Evolutionary conservation across 2,113 vertebrate species (phyloP).

Genomic region (Tringa solitaria): DNA sequence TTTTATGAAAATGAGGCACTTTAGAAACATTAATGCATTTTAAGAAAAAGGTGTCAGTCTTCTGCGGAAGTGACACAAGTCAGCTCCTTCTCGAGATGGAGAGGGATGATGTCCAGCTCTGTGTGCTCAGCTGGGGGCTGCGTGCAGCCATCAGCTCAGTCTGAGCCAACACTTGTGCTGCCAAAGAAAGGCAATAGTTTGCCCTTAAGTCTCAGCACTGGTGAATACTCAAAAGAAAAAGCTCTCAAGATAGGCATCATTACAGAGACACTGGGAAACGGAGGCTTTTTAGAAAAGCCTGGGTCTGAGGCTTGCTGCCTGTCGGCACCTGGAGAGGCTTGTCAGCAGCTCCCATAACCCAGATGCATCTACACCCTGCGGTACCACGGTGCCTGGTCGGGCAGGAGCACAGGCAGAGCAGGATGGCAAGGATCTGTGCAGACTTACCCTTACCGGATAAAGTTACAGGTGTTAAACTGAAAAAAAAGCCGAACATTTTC

Average conservation of each 20-base stretch:
- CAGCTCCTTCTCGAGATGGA: not conserved
- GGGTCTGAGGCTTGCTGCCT: not conserved
- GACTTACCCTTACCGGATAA: not conserved
- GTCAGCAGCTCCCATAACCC: not conserved
- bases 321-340: not conserved
- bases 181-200: not conserved
- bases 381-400: not conserved
- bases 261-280: not conserved
- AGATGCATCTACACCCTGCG: rapidly evolving
- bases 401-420: not conserved
- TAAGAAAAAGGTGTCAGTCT: not conserved
- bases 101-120: not conserved
- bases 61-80: not conserved
- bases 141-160: not conserved
- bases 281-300: not conserved
- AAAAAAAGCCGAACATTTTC: not conserved
- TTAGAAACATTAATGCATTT: not conserved
- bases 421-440: not conserved
- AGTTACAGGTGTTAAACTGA: not conserved
- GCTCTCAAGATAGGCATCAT: not conserved
- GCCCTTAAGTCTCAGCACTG: not conserved
- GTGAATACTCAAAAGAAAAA: not conserved
- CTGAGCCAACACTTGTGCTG: not conserved
- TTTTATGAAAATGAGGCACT: not conserved
- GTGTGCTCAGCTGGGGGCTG: not conserved